phyloP scores from a whole-genome alignment of 2,888 invertebrate genomes.

The Pammene fasciana region DNA sequence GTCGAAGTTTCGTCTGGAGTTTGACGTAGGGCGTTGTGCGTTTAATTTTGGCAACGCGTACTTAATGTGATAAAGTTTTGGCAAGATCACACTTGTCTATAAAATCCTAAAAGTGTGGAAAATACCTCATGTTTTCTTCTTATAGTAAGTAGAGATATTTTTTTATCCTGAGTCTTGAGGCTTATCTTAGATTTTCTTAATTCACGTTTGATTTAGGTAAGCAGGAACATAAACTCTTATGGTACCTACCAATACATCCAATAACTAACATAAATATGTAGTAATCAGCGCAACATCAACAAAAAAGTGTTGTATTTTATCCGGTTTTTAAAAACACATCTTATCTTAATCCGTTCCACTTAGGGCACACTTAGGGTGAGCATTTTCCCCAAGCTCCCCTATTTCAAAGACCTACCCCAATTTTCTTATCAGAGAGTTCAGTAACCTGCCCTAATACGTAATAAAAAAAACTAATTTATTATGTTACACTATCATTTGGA shows the following conservation, averaged over 20 bases:
- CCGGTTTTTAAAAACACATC: slow-evolving; percentile 14
- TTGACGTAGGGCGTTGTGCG: neutral
- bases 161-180: no score
- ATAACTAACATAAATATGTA: no score
- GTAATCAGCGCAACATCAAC: neutral
- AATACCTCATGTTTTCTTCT: no score
- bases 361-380: slow-evolving; percentile 11
- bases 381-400: slow-evolving; percentile 16
- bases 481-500: slow-evolving; percentile 49
- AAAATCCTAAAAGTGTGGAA: neutral
- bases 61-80: slow-evolving; percentile 10
- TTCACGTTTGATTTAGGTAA: no score
- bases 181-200: no score
- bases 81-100: neutral
- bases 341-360: slow-evolving; percentile 22
- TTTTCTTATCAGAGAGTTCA: slow-evolving; percentile 48
- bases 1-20: slow-evolving; percentile 21
- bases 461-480: slow-evolving; percentile 52
- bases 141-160: no score
- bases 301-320: neutral
- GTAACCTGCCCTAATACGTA: slow-evolving; percentile 64
- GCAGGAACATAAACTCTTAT: no score
- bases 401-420: slow-evolving; percentile 38
- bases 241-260: no score
- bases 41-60: neutral